Evolutionary conservation across 2,888 invertebrate genomes (phyloP), one percentile per base, ranked within the genome.

Genomic region (Drosophila pseudotalamancana): DNA sequence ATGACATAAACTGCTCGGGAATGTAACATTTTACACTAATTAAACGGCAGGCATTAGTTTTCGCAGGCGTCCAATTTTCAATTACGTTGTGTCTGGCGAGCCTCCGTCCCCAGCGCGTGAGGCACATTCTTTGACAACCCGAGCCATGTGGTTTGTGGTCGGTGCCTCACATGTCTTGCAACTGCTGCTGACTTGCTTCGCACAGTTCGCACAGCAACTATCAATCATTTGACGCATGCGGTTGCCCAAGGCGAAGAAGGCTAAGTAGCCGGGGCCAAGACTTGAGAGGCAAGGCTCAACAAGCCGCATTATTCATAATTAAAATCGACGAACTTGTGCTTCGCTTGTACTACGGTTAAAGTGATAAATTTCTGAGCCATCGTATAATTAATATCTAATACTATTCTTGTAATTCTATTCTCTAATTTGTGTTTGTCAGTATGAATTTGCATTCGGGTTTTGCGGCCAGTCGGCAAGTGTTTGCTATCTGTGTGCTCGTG

Each of bases 241-340:
- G 72, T 57, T 35, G 50, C 73, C 29, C 16, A 12, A 40, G 31
- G 37, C 43, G 4, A 27, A n/a, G 16, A 18, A 35, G n/a, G n/a
- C 37, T 57, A n/a, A n/a, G n/a, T 19, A 6, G 35, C 4, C 39
- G 8, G 31, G 31, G 18, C 59, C 23, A 53, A 34, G 63, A 39
- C 46, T 34, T 12, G 8, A 27, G 19, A 5, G 32, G 16, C 25
- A 32, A 19, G 25, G 21, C 34, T 21, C 42, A 18, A 16, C 39
- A 29, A 34, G 31, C 60, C 46, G 49, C 77, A 84, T 74, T 74
- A 77, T 77, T 77, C 75, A 87, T 81, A 84, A 84, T 87, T 87
- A 84, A 81, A 81, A 74, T 84, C 66, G 75, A 81, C 63, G 65
- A 72, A 59, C 64, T 66, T 64, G 11, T 23, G 14, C 29, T 19